Base-by-base conservation (phyloP, 2,888 invertebrate genomes). In the Ceratothoa steindachneri region DNA sequence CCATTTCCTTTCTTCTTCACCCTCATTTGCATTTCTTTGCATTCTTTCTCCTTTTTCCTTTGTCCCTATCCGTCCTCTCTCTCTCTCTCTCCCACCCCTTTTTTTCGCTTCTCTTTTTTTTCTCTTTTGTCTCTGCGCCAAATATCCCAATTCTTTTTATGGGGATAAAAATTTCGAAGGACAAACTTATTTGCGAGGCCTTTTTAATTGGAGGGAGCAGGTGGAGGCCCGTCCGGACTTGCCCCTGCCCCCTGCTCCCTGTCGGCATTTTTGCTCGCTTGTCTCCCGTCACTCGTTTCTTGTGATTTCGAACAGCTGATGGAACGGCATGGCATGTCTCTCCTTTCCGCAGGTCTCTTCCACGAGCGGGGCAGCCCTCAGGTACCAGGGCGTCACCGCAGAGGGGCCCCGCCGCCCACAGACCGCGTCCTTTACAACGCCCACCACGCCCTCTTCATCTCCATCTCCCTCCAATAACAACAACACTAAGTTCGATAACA, bases 321-420 rank as follows among this genome's bases (percentile, higher is more conserved):
- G n/a, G 30, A 30, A 67, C 31, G n/a, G 67, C 31, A 30, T 41
- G 4, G 66, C 29, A 27, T 66, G 27, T 9, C 27, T 19, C 9
- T n/a, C 71, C 65, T 79, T 73, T 67, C 69, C 77, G 66, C 87
- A 91, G 85, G 91, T 91, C 24, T 90, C 91, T 27, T 91, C 91
- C 71, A 91, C 91, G 60, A 91, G 91, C 28, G 90, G 91, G 67
- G 86, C 88, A 77, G 87, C 71, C 72, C 73, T 72, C 75, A 71
- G 75, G 78, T 75, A 75, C 75, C 75, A 78, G 78, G 79, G 74
- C 72, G 67, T 75, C 67, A 74, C 79, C 73, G 73, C 70, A 73
- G 75, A 76, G 74, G 75, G 79, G 71, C 69, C 70, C 73, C 72
- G 72, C 74, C 77, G 67, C 69, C 75, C 74, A 73, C 77, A 73